Evolutionary conservation across 2,113 vertebrate species (phyloP), one percentile per base, ranked within the genome.

Genomic region (Dipodomys stephensi): DNA sequence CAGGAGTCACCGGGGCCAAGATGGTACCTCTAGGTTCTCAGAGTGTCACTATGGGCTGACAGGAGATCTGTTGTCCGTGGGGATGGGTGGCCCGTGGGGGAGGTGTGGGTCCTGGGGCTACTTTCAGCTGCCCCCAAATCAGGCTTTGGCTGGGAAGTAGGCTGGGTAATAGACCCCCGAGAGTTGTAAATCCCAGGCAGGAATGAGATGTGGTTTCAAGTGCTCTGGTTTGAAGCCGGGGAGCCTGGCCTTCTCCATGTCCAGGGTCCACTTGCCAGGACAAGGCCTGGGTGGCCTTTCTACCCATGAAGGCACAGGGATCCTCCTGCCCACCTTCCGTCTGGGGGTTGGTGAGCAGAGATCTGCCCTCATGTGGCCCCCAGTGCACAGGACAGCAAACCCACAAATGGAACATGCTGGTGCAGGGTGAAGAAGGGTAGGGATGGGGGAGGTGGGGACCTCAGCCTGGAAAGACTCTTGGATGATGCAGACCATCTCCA

Each of bases 101-200:
- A 92, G 16, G 64, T 19, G 25, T 39, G 91, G 80, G 53, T 10
- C 64, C 35, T 35, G 35, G 68, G 73, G 68, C 79, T 69, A 60
- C 32, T 78, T 88, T 82, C 72, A 85, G 94, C 90, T 83, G 79
- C 82, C 74, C 95, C 74, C 0, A 4, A 62, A 82, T 62, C 88
- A 69, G 79, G 83, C 86, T 93, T 89, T 67, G 62, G 74, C 79
- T 92, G 95, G 91, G 72, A 62, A 88, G 65, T 49, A 32, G 83
- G 73, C 30, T 65, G 39, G n/a, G 62, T 65, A 93, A 78, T 28
- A 49, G 81, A 82, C 64, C 87, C 30, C 0, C 1, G 92, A 85
- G 95, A 94, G 71, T 32, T 60, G 1, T 90, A 83, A 93, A 74
- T 28, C 73, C 71, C 60, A 2, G 90, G 96, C 60, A 85, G 90